A percentile compares a stretch with the other conserved stretches of the same genome.
These are phyloP conservation scores for Brachyhypopomus gauderio DNA, from an alignment of 2,113 vertebrate species.

Conservation along the genomic window DNA sequence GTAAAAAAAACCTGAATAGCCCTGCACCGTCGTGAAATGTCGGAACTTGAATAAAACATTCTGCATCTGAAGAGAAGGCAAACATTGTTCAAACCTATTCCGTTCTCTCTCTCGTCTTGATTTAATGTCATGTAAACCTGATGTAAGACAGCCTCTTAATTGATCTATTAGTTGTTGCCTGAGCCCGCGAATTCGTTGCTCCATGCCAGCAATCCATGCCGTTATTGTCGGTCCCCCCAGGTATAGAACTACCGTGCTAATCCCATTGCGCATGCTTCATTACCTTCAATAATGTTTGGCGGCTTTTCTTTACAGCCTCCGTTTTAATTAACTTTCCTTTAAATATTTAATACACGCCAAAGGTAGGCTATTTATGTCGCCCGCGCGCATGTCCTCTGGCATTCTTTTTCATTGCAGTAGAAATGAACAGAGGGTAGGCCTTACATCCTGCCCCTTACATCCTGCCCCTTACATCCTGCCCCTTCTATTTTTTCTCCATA, in stretches of 20 bases:
- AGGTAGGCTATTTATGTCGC: slow-evolving; percentile 56
- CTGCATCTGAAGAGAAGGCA: neutral
- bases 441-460: neutral
- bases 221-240: slow-evolving; percentile 67
- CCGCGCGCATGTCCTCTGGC: slow-evolving; percentile 5
- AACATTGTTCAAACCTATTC: slow-evolving; percentile 31
- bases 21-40: slow-evolving; percentile 3
- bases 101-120: slow-evolving; percentile 41
- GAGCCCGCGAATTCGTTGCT: slow-evolving; percentile 56
- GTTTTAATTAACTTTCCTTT: slow-evolving; percentile 71
- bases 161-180: slow-evolving; percentile 70
- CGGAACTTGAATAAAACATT: slow-evolving; percentile 10
- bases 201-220: slow-evolving; percentile 59
- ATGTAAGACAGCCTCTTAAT: slow-evolving; percentile 64
- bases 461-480: neutral
- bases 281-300: slow-evolving; percentile 72
- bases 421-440: neutral
- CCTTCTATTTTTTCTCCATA: neutral
- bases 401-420: neutral
- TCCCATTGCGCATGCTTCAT: slow-evolving; percentile 75
- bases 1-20: neutral
- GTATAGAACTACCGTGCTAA: slow-evolving; percentile 66
- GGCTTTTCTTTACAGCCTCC: slow-evolving; percentile 66
- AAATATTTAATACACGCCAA: slow-evolving; percentile 71
- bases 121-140: slow-evolving; percentile 60